Base-by-base conservation (phyloP, 1,140 invertebrate species). In the Metaphire vulgaris region DNA sequence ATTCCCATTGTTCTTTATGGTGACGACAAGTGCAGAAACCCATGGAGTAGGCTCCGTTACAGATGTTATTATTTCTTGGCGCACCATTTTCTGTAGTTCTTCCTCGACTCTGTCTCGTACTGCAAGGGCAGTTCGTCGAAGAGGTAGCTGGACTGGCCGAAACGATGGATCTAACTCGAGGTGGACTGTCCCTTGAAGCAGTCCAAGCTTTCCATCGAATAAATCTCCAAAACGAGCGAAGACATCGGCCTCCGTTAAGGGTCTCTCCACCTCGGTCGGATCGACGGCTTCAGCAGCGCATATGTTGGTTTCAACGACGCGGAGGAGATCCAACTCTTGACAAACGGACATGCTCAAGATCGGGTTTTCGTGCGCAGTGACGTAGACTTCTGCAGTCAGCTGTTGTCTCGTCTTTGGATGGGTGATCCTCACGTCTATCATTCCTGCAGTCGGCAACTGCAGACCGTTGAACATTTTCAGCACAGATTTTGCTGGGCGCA, bases 1-100 rank as follows among this genome's bases (percentile, higher is more conserved):
- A 2, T 67, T 72, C 28, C 79, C 75, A 76, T 77, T 72, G 72
- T 76, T 41, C 65, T 82, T 82, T 32, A 56, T 28, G 6, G 74
- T 76, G 26, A 80, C 69, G 0, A 79, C 75, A 21, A 81, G 78
- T 33, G 80, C 77, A 69, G 74, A 78, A 2, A 80, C 76, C 79
- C 77, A 81, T 29, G 64, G 64, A 21, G 79, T 78, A 6, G 80
- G 78, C 72, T 81, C 77, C 12, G 32, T 75, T 0, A 81, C 80
- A 69, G 78, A 77, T 66, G 65, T 68, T 16, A 81, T 74, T 1
- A 80, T 76, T 16, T 77, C 76, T 26, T 29, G 15, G 33, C 77
- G 33, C 0, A 69, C 71, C 28, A 81, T 34, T n/a, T 56, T 68
- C 32, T 80, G 68, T 1, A 81, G 68, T 76, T 79, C 75, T 2